Evolutionary conservation across 2,888 invertebrate species (phyloP).

Genomic region (Eristalinus aeneus): DNA sequence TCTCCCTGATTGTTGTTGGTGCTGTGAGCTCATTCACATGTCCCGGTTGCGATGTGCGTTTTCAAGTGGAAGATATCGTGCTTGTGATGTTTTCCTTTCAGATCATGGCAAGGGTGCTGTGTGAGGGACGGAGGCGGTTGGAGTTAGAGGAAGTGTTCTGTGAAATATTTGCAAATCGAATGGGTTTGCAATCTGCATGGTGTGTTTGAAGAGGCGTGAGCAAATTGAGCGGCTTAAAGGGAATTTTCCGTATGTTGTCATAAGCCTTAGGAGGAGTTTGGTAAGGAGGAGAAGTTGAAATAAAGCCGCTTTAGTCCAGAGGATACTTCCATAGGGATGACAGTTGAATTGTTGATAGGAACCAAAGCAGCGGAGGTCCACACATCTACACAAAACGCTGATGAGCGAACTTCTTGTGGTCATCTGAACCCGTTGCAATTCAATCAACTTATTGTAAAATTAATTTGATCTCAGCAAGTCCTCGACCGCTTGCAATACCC

Average conservation of each 20-base stretch:
- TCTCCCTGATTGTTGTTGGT: neutral
- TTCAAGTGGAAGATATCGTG: constrained; percentile 52
- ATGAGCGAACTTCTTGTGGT: too few species aligned
- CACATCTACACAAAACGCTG: too few species aligned
- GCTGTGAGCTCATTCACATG: constrained; percentile 26
- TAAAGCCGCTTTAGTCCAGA: too few species aligned
- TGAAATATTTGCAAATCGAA: neutral
- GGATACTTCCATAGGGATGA: too few species aligned
- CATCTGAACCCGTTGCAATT: too few species aligned
- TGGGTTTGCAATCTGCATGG: neutral
- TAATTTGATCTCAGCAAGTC: too few species aligned
- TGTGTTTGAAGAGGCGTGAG: neutral
- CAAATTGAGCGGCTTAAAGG: neutral
- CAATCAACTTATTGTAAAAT: too few species aligned
- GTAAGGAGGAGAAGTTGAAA: too few species aligned
- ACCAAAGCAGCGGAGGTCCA: too few species aligned
- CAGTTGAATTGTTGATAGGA: too few species aligned
- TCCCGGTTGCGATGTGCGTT: constrained; percentile 29
- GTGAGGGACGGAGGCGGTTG: neutral
- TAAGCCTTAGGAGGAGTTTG: too few species aligned
- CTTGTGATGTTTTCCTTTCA: neutral
- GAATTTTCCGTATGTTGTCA: neutral
- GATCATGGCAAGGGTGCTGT: neutral
- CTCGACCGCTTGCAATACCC: too few species aligned
- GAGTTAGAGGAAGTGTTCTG: neutral